Conservation (phyloP, 2,888 invertebrate species). For the Parascotia fuliginaria region DNA sequence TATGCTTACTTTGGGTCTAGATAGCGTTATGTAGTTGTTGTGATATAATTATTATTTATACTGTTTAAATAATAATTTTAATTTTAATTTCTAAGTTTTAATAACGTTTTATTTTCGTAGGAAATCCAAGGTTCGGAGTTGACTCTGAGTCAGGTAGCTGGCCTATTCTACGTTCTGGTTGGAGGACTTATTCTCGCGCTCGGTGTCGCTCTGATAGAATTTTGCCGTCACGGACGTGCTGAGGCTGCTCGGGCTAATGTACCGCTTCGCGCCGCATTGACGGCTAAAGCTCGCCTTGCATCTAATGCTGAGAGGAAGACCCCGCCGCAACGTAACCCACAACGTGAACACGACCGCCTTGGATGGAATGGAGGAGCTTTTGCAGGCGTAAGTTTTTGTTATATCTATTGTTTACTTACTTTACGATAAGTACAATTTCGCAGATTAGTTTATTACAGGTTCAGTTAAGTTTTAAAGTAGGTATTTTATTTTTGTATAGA, state of each 20-base stretch:
- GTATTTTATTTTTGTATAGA: too few species aligned
- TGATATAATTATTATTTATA: too few species aligned
- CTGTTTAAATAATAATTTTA: too few species aligned
- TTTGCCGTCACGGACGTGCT: constrained; percentile 94
- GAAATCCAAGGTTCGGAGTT: constrained; percentile 92
- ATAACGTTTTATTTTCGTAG: constrained; percentile 44
- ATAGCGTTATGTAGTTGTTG: too few species aligned
- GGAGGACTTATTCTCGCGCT: constrained; percentile 96
- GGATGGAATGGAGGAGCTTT: constrained; percentile 77
- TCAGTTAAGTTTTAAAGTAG: too few species aligned
- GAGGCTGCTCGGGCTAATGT: constrained; percentile 93
- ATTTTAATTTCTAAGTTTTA: too few species aligned
- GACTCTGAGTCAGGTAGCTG: constrained; percentile 97
- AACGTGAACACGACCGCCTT: constrained; percentile 67
- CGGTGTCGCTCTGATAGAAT: constrained; percentile 96
- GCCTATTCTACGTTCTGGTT: constrained; percentile 98
- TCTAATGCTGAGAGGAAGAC: constrained; percentile 67
- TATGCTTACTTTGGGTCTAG: too few species aligned
- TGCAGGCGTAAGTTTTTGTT: constrained; percentile 63
- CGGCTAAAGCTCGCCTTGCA: constrained; percentile 88
- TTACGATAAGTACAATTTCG: too few species aligned
- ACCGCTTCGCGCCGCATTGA: constrained; percentile 92
- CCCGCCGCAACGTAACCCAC: constrained; percentile 52
- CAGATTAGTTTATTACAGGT: too few species aligned
- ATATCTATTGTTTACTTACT: too few species aligned